A percentile compares a stretch with the other conserved stretches of the same genome.
These are phyloP conservation scores for Gouania willdenowi DNA, from an alignment of 2,797 vertebrate genomes.

Conservation along the genomic window DNA sequence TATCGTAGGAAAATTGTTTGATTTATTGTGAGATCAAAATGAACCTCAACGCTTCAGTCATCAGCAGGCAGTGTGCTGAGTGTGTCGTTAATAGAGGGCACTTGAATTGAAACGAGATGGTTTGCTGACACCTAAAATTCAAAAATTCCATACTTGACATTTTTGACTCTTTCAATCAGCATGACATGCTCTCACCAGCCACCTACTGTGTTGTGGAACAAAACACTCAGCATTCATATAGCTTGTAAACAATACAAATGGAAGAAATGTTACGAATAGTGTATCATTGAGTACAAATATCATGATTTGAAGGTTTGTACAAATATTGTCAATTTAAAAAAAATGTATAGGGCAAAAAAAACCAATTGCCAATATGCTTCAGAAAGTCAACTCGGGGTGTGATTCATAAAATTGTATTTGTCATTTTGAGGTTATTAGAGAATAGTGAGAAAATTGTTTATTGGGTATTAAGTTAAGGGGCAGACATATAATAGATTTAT, in stretches of 20 bases:
- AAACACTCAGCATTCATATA: conserved; percentile 35
- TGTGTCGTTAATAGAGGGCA: conserved; percentile 57
- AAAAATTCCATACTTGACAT: conserved; percentile 55
- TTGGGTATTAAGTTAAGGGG: no score
- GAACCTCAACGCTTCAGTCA: conserved; percentile 40
- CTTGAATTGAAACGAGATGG: conserved; percentile 54
- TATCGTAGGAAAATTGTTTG: conserved; percentile 26
- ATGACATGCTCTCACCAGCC: conserved; percentile 33
- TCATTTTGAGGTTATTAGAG: no score
- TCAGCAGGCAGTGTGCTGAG: conserved; percentile 37
- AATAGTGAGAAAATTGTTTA: no score
- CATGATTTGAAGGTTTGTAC: no score
- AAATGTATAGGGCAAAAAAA: no score
- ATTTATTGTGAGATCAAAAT: conserved; percentile 33
- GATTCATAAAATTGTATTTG: no score
- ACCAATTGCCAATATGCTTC: no score
- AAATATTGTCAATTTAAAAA: no score
- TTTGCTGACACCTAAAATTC: conserved; percentile 58
- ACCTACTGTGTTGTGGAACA: conserved; percentile 45
- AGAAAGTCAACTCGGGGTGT: no score
- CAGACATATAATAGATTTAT: no score
- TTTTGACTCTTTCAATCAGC: conserved; percentile 59
- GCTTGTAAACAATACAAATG: conserved; percentile 50
- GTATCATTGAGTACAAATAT: no score
- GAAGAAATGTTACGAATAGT: no score